Base-by-base conservation (phyloP, 2,888 invertebrate species). In the Drosophila putrida region DNA sequence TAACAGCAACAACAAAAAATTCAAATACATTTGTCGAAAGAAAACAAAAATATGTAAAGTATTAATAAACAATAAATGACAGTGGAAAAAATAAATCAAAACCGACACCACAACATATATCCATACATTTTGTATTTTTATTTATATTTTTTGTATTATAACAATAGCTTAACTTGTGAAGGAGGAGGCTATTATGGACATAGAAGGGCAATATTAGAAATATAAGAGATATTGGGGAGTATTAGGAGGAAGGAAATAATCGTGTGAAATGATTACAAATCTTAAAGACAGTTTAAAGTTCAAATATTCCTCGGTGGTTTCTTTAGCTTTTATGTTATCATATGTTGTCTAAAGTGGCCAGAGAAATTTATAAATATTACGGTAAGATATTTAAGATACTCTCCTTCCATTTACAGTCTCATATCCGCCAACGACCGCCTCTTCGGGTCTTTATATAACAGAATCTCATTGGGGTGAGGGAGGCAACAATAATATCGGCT, bases 371-470 rank as follows among this genome's bases (percentile, higher is more conserved):
- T 20, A 20, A 20, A 20, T 20, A 20, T 20, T 20, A 20, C 20
- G 28, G 28, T 28, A 28, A 28, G 1, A 4, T 28, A 5, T 28
- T 28, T 28, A 28, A 28, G 28, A 28, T 6, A 8, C 5, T n/a
- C 11, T 38, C 36, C 15, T 9, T 15, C 6, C 13, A 27, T 43
- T 54, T 59, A 20, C 74, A 92, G 92, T 92, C 8, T 92, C 92
- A 10, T 92, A 92, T 89, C 92, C 92, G 1, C 91, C 91, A 51
- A 92, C 92, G 8, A 92, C 92, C 6, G 69, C 88, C 20, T 80
- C 79, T 1, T 65, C 90, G 33, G 90, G 89, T 35, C 66, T 88
- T 36, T 86, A 83, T 51, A 88, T 90, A 59, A 91, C 91, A n/a
- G 92, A 92, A 31, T 74, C 88, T 28, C 88, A 88, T 66, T 91